Evolutionary conservation across 1,140 invertebrate species (phyloP).

Genomic region (Camponotus pennsylvanicus): DNA sequence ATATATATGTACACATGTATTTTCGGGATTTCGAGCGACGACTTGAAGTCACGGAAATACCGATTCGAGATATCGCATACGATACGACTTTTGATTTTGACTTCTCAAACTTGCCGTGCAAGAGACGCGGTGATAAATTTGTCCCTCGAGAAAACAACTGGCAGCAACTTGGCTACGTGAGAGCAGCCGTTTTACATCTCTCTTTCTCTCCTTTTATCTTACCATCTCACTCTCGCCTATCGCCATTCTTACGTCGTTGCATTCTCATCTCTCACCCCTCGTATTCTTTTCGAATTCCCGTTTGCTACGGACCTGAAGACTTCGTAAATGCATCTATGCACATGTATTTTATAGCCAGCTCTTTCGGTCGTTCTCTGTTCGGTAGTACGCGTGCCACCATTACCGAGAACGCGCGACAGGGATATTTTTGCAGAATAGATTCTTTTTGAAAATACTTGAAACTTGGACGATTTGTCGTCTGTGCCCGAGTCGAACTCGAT

Average conservation of each 20-base stretch:
- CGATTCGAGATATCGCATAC: constrained; percentile 16
- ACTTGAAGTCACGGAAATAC: constrained; percentile 33
- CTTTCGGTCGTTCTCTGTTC: constrained; percentile 46
- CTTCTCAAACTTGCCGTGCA: constrained; percentile 60
- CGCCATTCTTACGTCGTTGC: neutral
- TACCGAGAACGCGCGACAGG: constrained; percentile 11
- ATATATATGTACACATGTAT: neutral
- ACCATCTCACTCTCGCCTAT: constrained; percentile 9
- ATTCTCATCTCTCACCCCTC: constrained; percentile 61
- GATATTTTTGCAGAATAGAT: constrained; percentile 76
- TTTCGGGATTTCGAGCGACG: neutral
- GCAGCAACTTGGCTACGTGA: constrained; percentile 57
- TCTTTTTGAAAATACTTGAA: constrained; percentile 81
- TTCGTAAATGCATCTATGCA: constrained; percentile 80
- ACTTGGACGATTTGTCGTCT: constrained; percentile 80
- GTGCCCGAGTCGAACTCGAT: constrained; percentile 73
- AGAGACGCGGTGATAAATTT: constrained; percentile 77
- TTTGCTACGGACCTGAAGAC: constrained; percentile 54
- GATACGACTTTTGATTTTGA: constrained; percentile 65
- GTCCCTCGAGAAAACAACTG: constrained; percentile 78
- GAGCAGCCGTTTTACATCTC: constrained; percentile 15
- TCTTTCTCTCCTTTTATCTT: neutral
- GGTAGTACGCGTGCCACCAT: constrained; percentile 5
- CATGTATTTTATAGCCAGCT: constrained; percentile 79
- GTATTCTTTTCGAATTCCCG: constrained; percentile 11